Percentiles rank a stretch among this genome's conserved stretches.
Evolutionary conservation across 2,797 vertebrate species (phyloP).

Genomic region (Trichosurus vulpecula): DNA sequence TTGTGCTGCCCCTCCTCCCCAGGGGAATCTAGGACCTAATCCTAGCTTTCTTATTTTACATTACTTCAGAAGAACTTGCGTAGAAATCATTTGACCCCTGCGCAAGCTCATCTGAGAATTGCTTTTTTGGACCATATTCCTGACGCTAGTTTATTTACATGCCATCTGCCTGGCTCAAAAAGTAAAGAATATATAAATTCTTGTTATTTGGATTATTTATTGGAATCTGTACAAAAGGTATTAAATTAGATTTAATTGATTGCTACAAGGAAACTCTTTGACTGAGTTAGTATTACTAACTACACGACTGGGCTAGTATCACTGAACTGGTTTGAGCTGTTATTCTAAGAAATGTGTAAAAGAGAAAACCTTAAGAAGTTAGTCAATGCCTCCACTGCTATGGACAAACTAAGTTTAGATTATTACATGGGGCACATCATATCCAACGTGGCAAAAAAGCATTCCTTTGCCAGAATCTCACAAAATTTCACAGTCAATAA

Average conservation of each 20-base stretch:
- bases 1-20: neutral
- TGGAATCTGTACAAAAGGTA: neutral
- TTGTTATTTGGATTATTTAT: neutral
- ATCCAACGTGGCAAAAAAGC: neutral
- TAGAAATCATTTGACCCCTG: neutral
- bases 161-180: neutral
- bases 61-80: neutral
- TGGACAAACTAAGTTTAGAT: neutral
- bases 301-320: neutral
- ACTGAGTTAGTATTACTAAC: neutral
- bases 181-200: neutral
- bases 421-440: neutral
- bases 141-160: neutral
- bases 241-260: neutral
- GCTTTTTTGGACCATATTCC: neutral
- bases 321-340: slow-evolving; percentile 7
- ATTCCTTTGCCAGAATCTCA: neutral
- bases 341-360: slow-evolving; percentile 21
- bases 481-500: neutral
- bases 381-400: neutral
- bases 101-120: neutral
- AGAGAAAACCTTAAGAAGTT: slow-evolving; percentile 36
- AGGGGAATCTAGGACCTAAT: neutral
- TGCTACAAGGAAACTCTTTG: neutral
- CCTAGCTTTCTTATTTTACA: neutral